Evolutionary conservation across 2,888 invertebrate genomes (phyloP).

Genomic region (Tenthredo mesomela): DNA sequence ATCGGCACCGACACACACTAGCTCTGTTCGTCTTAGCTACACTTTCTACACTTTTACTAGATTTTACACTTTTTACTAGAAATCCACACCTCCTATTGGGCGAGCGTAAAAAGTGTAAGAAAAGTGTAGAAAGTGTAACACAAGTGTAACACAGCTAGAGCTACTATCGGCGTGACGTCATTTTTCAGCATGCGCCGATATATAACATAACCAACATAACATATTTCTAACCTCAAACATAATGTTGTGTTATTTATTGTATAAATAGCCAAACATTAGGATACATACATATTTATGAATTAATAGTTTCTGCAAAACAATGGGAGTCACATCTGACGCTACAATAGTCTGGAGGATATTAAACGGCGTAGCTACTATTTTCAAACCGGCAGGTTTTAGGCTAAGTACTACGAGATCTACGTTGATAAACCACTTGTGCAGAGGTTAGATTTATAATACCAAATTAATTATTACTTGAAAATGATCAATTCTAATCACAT

Average conservation of each 20-base stretch:
- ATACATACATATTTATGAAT: background rate
- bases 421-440: slow-evolving; percentile 83
- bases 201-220: too few relatives aligned
- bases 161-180: too few relatives aligned
- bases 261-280: background rate
- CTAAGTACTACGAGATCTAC: slow-evolving; percentile 80
- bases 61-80: too few relatives aligned
- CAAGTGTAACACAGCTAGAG: too few relatives aligned
- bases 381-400: slow-evolving; percentile 86
- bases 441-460: slow-evolving; percentile 80
- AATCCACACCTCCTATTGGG: too few relatives aligned
- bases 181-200: too few relatives aligned
- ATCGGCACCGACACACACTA: too few relatives aligned
- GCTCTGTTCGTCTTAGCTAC: too few relatives aligned
- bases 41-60: too few relatives aligned
- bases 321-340: slow-evolving; percentile 76
- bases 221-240: background rate
- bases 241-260: background rate
- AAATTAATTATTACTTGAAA: slow-evolving; percentile 43
- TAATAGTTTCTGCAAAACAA: background rate
- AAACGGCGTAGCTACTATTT: slow-evolving; percentile 89
- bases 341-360: slow-evolving; percentile 83
- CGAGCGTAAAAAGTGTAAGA: too few relatives aligned
- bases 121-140: too few relatives aligned
- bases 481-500: slow-evolving; percentile 23